Base-by-base conservation (phyloP, 2,797 vertebrate genomes). In the Halcyon leucocephala region DNA sequence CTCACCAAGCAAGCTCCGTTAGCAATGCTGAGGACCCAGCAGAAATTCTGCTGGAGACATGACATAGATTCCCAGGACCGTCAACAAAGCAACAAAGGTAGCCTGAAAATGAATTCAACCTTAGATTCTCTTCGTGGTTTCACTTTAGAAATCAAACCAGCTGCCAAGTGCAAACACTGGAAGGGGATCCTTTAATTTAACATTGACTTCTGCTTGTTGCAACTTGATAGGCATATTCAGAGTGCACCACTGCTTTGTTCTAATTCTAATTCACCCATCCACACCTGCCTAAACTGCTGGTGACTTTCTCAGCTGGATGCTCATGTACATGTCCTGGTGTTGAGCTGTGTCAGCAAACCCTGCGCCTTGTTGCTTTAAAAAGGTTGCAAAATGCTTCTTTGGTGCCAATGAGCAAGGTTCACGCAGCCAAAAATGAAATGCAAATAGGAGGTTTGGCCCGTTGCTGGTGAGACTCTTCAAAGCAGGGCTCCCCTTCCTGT, bases 401-500 rank as follows among this genome's bases (percentile, higher is more conserved):
- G 84, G 92, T 97, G 95, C 95, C 91, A 95, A 24, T 0, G 24
- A 87, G 60, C 74, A 60, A 55, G 84, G 82, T 93, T 37, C 70
- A 5, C 2, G 31, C 67, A 94, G 83, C 80, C 83, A 80, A 89
- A 90, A 97, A 64, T 61, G 66, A 96, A 97, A 97, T 98, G 97
- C 97, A 97, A 96, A 96, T 92, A 20, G 77, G 86, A 95, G 89
- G 88, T 89, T 90, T 94, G 95, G 97, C 94, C 94, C 86, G 57
- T 91, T 89, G 93, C 71, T 58, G 86, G 79, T 74, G 69, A 82
- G 86, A 15, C 49, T 92, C 90, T 97, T 97, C 97, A 96, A 97
- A 98, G 97, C 89, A 42, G 54, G 89, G 26, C 93, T 94, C 96
- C 89, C 94, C 87, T 95, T 97, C 97, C 95, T 94, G 94, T 89